phyloP scores from a whole-genome alignment of 92 coral and sea anemone genomes.

The Porites rus region DNA sequence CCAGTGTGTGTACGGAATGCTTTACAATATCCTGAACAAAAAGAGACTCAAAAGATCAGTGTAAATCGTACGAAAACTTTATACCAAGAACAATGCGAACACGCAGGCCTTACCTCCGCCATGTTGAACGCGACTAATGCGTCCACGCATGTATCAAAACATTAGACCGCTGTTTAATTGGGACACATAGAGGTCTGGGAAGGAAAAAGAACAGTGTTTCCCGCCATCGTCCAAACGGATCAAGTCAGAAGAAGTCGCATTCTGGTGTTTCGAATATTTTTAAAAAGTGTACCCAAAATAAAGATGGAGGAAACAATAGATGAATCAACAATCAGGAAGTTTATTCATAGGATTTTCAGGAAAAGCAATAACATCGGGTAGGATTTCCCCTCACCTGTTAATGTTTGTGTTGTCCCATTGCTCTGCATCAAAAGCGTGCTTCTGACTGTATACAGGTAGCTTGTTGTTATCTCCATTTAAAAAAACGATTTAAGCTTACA shows the following conservation, averaged over 20 bases:
- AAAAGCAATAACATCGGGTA: constrained; percentile 83
- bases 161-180: constrained; percentile 4
- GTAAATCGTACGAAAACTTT: neutral
- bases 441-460: no score
- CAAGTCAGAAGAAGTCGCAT: neutral
- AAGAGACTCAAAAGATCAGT: neutral
- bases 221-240: constrained; percentile 15
- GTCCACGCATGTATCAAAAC: neutral
- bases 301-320: constrained; percentile 50
- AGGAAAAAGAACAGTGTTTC: neutral
- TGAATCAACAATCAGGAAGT: constrained; percentile 55
- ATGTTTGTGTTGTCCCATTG: neutral
- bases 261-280: neutral
- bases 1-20: constrained; percentile 99
- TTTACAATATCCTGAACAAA: constrained; percentile 88
- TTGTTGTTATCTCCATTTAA: no score
- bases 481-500: no score
- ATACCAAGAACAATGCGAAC: neutral
- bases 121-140: constrained; percentile 21
- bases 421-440: no score
- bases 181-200: neutral
- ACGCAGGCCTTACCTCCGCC: constrained; percentile 33
- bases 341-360: constrained; percentile 72
- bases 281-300: neutral
- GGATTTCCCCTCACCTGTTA: constrained; percentile 4